Evolutionary conservation across 2,888 invertebrate species (phyloP), one percentile per base, ranked within the genome.

Genomic region (Drosophila lutescens): DNA sequence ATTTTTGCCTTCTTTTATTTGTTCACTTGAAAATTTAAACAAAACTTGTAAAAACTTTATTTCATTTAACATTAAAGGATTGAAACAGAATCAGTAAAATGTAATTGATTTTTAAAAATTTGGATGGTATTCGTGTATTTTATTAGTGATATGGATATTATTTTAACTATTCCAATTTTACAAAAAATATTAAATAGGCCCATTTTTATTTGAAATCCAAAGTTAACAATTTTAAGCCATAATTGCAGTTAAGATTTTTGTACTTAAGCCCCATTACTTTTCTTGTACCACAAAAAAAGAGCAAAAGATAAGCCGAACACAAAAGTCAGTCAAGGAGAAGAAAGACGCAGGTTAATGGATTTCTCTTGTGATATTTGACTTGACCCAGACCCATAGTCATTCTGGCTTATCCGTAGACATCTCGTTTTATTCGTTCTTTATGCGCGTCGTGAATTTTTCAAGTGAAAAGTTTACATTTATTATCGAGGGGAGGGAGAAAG

Each of bases 341-440:
- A 46, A 34, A 58, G 63, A 58, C 74, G 51, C 71, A 88, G 78
- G 84, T 88, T 88, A 89, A 88, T 89, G 89, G 80, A 88, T 84
- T 88, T 89, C 69, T 79, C 80, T 88, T 89, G 87, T 88, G 89
- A 63, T 89, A 77, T 86, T 81, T 79, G 84, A 75, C 78, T 78
- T 75, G 63, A 81, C 86, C 80, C 80, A 59, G 67, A 60, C 83
- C 53, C 71, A 41, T 43, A 30, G 17, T 40, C 15, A 51, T 71
- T 71, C 54, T 13, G 47, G 61, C 55, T 71, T 62, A 69, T 77
- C 36, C 60, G 46, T 60, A 59, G 66, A 49, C 65, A 54, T 80
- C 61, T 59, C 56, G 53, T 77, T 83, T 86, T 78, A 78, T 86
- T 74, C 50, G 65, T 79, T 82, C 79, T 77, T 81, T 83, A 73